Evolutionary conservation across 2,797 vertebrate genomes (phyloP), one percentile per base, ranked within the genome.

Genomic region (Eidolon dupreanum): DNA sequence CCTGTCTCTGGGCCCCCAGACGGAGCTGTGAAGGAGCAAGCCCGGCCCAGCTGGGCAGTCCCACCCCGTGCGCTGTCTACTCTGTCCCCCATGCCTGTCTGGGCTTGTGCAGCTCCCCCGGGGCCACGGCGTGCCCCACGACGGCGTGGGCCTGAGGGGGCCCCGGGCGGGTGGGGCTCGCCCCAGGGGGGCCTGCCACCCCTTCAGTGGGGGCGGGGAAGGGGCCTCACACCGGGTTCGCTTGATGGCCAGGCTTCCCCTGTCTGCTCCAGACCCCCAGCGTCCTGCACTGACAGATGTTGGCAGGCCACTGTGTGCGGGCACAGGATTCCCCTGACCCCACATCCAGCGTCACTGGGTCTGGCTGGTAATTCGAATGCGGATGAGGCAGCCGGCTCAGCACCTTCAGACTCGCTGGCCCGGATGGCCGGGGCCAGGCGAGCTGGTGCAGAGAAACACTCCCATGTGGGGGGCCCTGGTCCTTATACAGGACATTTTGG

Each of bases 271-370:
- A 46, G 68, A 41, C 0, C 0, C 43, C 33, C 46, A 24, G 57
- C 36, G 16, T 68, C 84, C 70, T 55, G 63, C 28, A 28, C 41
- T 53, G 38, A n/a, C 57, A 41, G 31, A 66, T 4, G 2, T 2
- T n/a, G 38, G 59, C 59, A 33, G 57, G 70, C 70, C 33, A 15
- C 6, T 0, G 2, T 10, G 28, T 20, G 7, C 9, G 13, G 31
- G 38, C 1, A 13, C 26, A 55, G 49, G 74, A 13, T 10, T 8
- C 51, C 38, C 41, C 15, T 15, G 0, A 0, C 2, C 31, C 65
- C 15, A 3, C n/a, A 5, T 20, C 38, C 59, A 49, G 46, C 26
- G 1, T 19, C 55, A 11, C 31, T 43, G 73, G 68, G 13, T 24
- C 43, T 81, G 63, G 24, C 55, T 75, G 84, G 87, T 49, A 38